Evolutionary conservation across 2,888 invertebrate species (phyloP).

Genomic region (Gastrophysa polygoni): DNA sequence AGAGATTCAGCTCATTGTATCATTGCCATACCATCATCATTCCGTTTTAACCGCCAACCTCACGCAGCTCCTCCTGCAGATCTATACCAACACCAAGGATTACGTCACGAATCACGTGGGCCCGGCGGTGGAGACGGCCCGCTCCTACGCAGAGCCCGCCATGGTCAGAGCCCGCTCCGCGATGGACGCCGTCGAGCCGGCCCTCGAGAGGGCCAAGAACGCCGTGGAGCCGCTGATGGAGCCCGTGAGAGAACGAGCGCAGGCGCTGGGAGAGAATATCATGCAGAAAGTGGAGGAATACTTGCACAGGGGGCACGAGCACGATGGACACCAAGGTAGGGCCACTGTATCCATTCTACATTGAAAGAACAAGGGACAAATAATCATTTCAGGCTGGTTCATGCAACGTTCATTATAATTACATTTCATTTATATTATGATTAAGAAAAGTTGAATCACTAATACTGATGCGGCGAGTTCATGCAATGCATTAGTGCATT

Average conservation of each 20-base stretch:
- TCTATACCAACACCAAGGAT: conserved; percentile 56
- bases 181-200: conserved; percentile 45
- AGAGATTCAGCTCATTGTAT: too few species aligned
- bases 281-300: conserved; percentile 49
- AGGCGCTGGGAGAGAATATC: conserved; percentile 49
- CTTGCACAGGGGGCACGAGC: conserved; percentile 35
- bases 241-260: conserved; percentile 46
- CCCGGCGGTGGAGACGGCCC: conserved; percentile 43
- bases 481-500: too few species aligned
- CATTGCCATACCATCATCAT: conserved; percentile 13
- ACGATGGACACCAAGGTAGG: conserved; percentile 19
- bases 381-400: too few species aligned
- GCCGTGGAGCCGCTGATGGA: conserved; percentile 46
- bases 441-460: too few species aligned
- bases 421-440: too few species aligned
- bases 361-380: too few species aligned
- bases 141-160: conserved; percentile 47
- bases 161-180: conserved; percentile 45
- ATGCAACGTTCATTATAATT: too few species aligned
- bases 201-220: conserved; percentile 41
- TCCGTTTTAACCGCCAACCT: conserved; percentile 27
- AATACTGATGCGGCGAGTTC: too few species aligned
- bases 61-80: conserved; percentile 54
- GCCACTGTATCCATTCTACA: neutral
- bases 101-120: conserved; percentile 52